Evolutionary conservation across 2,113 vertebrate genomes (phyloP).

Genomic region (Nothoprocta perdicaria): DNA sequence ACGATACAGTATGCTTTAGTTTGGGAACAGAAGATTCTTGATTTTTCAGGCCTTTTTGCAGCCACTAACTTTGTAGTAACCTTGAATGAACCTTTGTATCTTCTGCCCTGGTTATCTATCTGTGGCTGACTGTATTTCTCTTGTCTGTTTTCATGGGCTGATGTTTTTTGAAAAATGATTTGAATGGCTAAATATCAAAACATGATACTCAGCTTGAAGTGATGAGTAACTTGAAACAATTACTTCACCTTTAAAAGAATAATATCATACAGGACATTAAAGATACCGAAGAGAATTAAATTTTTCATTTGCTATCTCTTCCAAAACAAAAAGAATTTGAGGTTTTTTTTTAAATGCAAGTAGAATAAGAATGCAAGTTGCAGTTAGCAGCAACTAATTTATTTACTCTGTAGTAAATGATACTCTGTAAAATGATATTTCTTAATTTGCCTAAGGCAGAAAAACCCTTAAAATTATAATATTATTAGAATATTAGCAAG

Average conservation of each 20-base stretch:
- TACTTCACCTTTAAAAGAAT: neutral
- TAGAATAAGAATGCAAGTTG: neutral
- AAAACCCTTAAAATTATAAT: neutral
- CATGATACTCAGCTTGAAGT: neutral
- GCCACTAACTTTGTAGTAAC: neutral
- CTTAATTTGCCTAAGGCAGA: neutral
- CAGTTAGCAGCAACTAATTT: neutral
- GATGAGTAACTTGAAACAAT: neutral
- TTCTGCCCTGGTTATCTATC: fast-evolving
- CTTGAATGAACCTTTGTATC: neutral
- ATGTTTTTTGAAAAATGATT: neutral
- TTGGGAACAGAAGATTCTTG: neutral
- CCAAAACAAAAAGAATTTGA: neutral
- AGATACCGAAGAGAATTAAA: neutral
- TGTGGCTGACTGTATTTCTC: neutral
- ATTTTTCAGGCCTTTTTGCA: neutral
- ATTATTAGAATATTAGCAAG: neutral
- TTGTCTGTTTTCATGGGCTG: neutral
- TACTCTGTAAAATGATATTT: neutral
- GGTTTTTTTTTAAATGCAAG: neutral
- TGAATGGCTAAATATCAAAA: neutral
- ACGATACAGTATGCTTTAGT: neutral
- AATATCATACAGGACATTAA: neutral
- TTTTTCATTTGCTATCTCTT: neutral
- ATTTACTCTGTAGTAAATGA: neutral